Percentiles rank a stretch among this genome's conserved stretches.
These are phyloP conservation scores for Lymantria monacha DNA, from an alignment of 2,888 invertebrate genomes.

Conservation along the genomic window DNA sequence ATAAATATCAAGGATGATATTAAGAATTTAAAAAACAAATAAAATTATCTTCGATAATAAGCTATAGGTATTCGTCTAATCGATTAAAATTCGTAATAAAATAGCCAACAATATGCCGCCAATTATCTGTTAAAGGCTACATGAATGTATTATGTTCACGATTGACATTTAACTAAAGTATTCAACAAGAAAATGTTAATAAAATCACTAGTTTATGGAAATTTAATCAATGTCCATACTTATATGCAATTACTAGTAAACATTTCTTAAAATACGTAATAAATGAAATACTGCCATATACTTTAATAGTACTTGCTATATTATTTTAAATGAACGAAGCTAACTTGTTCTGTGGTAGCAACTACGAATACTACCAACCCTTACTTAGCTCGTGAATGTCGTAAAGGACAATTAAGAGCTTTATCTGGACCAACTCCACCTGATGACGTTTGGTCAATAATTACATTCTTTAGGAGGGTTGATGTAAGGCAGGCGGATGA, in stretches of 20 bases:
- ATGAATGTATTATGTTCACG: constrained; percentile 32
- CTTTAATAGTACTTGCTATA: no score
- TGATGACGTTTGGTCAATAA: no score
- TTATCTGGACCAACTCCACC: no score
- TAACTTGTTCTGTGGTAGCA: no score
- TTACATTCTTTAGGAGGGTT: no score
- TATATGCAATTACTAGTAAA: constrained; percentile 3
- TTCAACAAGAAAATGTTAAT: constrained; percentile 31
- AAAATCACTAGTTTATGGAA: constrained; percentile 17
- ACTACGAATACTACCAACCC: no score
- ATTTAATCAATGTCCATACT: constrained; percentile 18
- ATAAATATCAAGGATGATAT: neutral
- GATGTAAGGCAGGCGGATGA: no score
- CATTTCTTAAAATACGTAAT: no score
- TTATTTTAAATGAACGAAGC: no score
- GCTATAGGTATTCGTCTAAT: constrained; percentile 10
- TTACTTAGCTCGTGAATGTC: no score
- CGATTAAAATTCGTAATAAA: constrained; percentile 27
- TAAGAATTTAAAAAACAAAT: neutral
- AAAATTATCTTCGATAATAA: neutral
- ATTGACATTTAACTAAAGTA: constrained; percentile 44
- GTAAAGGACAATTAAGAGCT: no score
- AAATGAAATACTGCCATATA: no score
- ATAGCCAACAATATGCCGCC: constrained; percentile 27
- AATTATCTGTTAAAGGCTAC: constrained; percentile 40